These are phyloP conservation scores for Saccostrea glomerata DNA, from an alignment of 1,140 invertebrate species.

Conservation along the genomic window DNA sequence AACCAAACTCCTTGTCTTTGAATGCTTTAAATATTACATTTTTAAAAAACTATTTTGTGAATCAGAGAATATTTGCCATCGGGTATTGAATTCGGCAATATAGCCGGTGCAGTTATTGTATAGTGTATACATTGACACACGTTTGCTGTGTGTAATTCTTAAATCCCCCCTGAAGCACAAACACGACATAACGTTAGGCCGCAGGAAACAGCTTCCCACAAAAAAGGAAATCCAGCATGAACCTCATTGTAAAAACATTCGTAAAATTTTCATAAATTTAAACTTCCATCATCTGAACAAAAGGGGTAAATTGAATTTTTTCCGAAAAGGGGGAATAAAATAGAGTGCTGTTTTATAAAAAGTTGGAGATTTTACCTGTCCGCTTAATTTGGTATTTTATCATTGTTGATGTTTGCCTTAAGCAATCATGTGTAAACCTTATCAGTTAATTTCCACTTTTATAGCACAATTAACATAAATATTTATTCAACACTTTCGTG, in stretches of 20 bases:
- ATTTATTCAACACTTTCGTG: background rate
- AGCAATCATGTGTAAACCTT: background rate
- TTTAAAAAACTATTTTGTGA: background rate
- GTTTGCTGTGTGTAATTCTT: background rate
- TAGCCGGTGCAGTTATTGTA: background rate
- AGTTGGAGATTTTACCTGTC: background rate
- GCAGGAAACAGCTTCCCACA: background rate
- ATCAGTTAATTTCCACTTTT: slow-evolving; percentile 3
- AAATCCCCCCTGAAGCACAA: background rate
- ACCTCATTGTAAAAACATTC: background rate
- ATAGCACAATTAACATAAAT: slow-evolving; percentile 16
- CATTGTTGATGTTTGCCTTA: background rate
- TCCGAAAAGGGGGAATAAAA: background rate
- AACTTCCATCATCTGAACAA: background rate
- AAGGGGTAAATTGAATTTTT: background rate
- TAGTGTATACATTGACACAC: background rate
- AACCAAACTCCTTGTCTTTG: too few species aligned
- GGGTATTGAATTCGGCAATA: background rate
- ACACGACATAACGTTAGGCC: background rate
- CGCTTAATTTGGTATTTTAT: background rate
- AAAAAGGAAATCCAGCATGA: background rate
- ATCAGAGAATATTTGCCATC: background rate
- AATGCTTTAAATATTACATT: background rate
- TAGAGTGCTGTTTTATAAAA: background rate
- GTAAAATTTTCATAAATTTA: background rate